phyloP scores from a whole-genome alignment of 2,888 invertebrate species.

The Luffia ferchaultella region DNA sequence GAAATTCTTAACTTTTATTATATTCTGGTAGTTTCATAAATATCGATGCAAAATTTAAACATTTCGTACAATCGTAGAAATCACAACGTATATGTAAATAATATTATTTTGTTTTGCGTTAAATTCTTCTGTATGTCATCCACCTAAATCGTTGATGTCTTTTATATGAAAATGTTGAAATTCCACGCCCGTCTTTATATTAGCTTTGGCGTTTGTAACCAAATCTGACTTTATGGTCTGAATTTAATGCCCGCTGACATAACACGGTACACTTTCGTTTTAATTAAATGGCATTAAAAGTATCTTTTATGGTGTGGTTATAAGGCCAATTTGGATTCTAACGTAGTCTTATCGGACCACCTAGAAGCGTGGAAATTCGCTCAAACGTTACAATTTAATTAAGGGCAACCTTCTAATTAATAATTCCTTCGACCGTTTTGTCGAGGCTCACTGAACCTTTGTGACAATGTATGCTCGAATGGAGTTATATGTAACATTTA shows the following conservation, averaged over 20 bases:
- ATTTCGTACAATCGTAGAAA: too few species aligned
- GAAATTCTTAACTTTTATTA: too few species aligned
- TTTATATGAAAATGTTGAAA: background rate
- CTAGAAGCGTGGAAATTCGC: constrained; percentile 44
- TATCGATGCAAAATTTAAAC: too few species aligned
- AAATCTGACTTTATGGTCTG: too few species aligned
- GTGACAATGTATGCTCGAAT: background rate
- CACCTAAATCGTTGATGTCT: background rate
- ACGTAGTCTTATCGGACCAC: constrained; percentile 30
- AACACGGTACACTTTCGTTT: constrained; percentile 14
- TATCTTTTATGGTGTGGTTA: constrained; percentile 15
- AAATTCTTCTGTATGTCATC: too few species aligned
- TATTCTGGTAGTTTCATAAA: too few species aligned
- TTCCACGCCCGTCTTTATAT: too few species aligned
- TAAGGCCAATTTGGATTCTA: background rate
- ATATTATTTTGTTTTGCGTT: too few species aligned
- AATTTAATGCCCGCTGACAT: background rate
- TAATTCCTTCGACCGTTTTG: constrained; percentile 28
- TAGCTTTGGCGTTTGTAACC: too few species aligned
- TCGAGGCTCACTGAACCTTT: constrained; percentile 12
- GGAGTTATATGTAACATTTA: background rate
- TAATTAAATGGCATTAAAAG: constrained; percentile 30
- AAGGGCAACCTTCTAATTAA: constrained; percentile 37
- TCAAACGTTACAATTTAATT: constrained; percentile 63
- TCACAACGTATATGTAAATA: too few species aligned